Evolutionary conservation across 2,113 vertebrate genomes (phyloP), one percentile per base, ranked within the genome.

Genomic region (Apteryx owenii): DNA sequence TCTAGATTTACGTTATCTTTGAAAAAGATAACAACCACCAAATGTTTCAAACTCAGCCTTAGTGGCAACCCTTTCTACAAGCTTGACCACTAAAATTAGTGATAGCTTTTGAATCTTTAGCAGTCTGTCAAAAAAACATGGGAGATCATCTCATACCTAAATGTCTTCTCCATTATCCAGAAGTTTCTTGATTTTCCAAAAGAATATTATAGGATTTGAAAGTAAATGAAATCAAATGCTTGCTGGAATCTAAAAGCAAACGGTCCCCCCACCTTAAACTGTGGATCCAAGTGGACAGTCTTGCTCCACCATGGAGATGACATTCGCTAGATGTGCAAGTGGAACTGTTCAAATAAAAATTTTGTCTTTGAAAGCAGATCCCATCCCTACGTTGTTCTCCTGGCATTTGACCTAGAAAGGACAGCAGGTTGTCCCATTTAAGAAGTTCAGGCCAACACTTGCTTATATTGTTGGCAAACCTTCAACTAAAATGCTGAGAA

Each of bases 391-490:
- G 12, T 23, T 93, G 76, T 28, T 88, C 51, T 88, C 91, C 71
- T 90, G 66, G 66, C 91, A 58, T 89, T 19, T 73, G 75, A 96
- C 50, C 48, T 85, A 85, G 60, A 88, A 88, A 36, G 60, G 84
- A 64, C 64, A 95, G 75, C 95, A 96, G 75, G 91, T 77, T 91
- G 93, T 80, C 62, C 69, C 42, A 40, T 56, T 85, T 72, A 89
- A 87, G 87, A 79, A 93, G 79, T 64, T 40, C 66, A 80, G 62
- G 91, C 89, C 91, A 96, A 88, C 28, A 28, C 60, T 95, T 89
- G 82, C 51, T 93, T 75, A 71, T 31, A 68, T 42, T 81, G 71
- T 50, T 94, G 93, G 79, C 93, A 93, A 20, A 40, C 13, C 9
- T 88, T 93, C 95, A 93, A 28, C 48, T 85, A 54, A 71, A 88